phyloP scores from a whole-genome alignment of 2,113 vertebrate species.

The Phasianus colchicus region DNA sequence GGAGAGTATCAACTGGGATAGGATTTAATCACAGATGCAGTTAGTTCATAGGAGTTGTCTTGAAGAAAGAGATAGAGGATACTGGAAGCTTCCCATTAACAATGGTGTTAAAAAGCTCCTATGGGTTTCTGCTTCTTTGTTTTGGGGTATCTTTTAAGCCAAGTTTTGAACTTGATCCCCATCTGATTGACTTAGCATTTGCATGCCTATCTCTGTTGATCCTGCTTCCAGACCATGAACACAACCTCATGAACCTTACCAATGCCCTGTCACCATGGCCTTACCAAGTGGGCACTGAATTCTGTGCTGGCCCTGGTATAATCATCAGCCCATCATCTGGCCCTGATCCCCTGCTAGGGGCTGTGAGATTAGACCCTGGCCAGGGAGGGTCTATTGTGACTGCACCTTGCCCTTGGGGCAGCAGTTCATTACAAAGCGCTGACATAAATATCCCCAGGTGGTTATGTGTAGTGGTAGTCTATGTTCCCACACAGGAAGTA shows the following conservation, averaged over 20 bases:
- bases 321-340: not conserved
- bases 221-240: not conserved
- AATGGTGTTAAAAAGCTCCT: not conserved
- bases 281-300: not conserved
- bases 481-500: not conserved
- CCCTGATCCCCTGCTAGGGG: not conserved
- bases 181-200: not conserved
- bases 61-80: not conserved
- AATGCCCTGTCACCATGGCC: fast-evolving
- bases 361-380: not conserved
- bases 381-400: not conserved
- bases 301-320: not conserved
- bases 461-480: not conserved
- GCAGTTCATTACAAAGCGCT: fast-evolving
- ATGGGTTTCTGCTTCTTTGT: fast-evolving
- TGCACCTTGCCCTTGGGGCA: not conserved
- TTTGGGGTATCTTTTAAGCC: not conserved
- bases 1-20: not conserved
- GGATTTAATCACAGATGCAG: not conserved
- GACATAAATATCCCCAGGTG: not conserved
- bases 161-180: not conserved
- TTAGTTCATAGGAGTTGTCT: not conserved
- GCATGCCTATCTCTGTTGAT: not conserved
- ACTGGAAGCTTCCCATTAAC: not conserved
- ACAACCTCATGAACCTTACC: not conserved